These are phyloP conservation scores for Alouatta palliata DNA, from an alignment of 2,113 vertebrate genomes.

Conservation along the genomic window DNA sequence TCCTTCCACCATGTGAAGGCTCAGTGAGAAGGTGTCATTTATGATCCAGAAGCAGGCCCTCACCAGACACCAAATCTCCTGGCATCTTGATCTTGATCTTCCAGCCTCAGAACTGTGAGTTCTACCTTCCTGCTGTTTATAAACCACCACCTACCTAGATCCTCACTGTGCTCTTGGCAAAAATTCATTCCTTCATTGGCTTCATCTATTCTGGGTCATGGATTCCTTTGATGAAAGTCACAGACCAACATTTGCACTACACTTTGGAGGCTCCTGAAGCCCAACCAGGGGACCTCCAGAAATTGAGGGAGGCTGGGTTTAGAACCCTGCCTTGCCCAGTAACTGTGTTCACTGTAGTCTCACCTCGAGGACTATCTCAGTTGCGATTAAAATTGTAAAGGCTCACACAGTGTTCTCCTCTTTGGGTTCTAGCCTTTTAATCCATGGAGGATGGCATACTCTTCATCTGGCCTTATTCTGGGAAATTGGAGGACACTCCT, in stretches of 20 bases:
- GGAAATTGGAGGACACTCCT: too few species aligned
- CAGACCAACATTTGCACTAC: too few species aligned
- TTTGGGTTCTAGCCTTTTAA: neutral
- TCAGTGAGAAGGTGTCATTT: neutral
- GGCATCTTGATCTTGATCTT: neutral
- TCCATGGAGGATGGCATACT: accelerated
- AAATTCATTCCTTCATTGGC: neutral
- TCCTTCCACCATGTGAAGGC: neutral
- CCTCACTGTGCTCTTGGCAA: neutral
- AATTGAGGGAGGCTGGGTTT: neutral
- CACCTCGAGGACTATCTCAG: neutral
- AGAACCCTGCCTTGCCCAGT: accelerated
- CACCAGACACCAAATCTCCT: neutral
- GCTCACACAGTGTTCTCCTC: neutral
- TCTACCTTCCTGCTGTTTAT: too few species aligned
- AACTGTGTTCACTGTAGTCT: too few species aligned
- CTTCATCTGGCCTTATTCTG: neutral
- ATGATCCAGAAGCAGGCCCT: neutral
- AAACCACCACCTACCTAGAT: neutral
- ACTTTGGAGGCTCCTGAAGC: neutral
- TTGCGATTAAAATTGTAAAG: accelerated
- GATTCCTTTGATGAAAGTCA: neutral
- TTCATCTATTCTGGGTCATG: neutral
- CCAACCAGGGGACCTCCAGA: neutral
- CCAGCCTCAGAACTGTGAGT: neutral